These are phyloP conservation scores for Actinernus sp. DNA, from an alignment of 92 coral and sea anemone genomes.

Conservation along the genomic window DNA sequence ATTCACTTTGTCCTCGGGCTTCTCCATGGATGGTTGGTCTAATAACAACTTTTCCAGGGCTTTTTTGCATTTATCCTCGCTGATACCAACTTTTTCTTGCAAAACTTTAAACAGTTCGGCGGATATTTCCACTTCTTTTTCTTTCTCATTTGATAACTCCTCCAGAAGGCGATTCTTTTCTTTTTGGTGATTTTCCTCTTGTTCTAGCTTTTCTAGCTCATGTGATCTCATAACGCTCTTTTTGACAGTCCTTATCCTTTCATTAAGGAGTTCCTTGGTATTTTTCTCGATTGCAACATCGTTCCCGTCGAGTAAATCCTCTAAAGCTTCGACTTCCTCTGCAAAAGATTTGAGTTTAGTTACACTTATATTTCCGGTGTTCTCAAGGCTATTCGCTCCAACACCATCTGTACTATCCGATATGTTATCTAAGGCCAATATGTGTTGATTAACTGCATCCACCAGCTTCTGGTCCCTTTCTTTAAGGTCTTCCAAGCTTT, in stretches of 20 bases:
- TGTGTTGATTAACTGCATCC: constrained; percentile 27
- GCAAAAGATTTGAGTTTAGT: not conserved
- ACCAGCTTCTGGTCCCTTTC: constrained; percentile 28
- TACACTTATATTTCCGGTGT: not conserved
- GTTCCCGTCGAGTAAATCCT: not conserved
- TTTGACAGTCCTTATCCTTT: constrained; percentile 22
- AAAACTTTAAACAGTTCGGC: constrained; percentile 12
- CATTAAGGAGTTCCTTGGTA: constrained; percentile 23
- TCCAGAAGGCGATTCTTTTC: constrained; percentile 34
- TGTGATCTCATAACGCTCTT: constrained; percentile 31
- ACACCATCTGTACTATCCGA: too few species aligned
- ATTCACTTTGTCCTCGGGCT: not conserved
- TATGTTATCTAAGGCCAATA: constrained; percentile 8
- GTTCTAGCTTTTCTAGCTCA: constrained; percentile 66
- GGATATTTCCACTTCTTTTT: constrained; percentile 20
- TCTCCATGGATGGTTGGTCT: not conserved
- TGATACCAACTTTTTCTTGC: constrained; percentile 24
- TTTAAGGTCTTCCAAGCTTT: constrained; percentile 19
- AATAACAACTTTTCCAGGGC: too few species aligned
- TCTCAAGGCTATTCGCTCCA: too few species aligned
- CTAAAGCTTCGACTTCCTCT: constrained; percentile 9
- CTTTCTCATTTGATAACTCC: constrained; percentile 43
- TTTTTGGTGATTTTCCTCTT: constrained; percentile 42
- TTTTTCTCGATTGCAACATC: constrained; percentile 13
- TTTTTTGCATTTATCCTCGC: constrained; percentile 3